Evolutionary conservation across 2,113 vertebrate species (phyloP).

Genomic region (Aviceda subcristata): DNA sequence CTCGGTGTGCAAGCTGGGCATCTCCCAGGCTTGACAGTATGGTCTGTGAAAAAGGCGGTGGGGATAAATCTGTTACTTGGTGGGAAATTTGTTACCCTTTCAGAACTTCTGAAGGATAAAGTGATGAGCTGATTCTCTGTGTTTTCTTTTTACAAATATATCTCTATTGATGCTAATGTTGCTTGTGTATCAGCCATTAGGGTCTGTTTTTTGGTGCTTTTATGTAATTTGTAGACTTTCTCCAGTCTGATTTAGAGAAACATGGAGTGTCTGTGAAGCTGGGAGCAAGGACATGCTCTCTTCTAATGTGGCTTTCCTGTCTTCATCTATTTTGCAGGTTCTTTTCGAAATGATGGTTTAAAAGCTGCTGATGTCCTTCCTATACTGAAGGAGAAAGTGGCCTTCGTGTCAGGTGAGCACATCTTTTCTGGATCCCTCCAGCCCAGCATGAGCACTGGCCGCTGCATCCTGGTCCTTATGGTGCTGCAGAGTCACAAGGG

Average conservation of each 20-base stretch:
- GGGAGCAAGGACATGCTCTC: background rate
- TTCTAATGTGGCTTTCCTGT: slow-evolving; percentile 1
- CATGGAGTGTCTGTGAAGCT: background rate
- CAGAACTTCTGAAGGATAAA: background rate
- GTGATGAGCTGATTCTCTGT: background rate
- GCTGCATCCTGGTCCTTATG: background rate
- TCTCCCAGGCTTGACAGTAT: background rate
- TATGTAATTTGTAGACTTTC: background rate
- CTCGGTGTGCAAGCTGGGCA: rapidly evolving
- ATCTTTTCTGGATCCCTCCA: background rate
- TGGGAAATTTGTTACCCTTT: background rate
- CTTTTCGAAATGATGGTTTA: slow-evolving; percentile 92
- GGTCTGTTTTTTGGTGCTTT: background rate
- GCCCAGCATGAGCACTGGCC: background rate
- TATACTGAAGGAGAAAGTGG: slow-evolving; percentile 97
- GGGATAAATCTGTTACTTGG: background rate
- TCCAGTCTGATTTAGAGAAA: background rate
- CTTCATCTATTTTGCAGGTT: slow-evolving; percentile 77
- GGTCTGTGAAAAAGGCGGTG: background rate
- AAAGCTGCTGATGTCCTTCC: slow-evolving; percentile 96
- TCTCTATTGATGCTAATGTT: background rate
- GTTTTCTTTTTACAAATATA: background rate
- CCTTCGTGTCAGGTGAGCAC: slow-evolving; percentile 95
- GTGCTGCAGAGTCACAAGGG: background rate
- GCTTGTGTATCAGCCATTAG: background rate